Percentiles rank a stretch among this genome's conserved stretches.
Evolutionary conservation across 2,113 vertebrate species (phyloP).

Genomic region (Illadopsis cleaveri): DNA sequence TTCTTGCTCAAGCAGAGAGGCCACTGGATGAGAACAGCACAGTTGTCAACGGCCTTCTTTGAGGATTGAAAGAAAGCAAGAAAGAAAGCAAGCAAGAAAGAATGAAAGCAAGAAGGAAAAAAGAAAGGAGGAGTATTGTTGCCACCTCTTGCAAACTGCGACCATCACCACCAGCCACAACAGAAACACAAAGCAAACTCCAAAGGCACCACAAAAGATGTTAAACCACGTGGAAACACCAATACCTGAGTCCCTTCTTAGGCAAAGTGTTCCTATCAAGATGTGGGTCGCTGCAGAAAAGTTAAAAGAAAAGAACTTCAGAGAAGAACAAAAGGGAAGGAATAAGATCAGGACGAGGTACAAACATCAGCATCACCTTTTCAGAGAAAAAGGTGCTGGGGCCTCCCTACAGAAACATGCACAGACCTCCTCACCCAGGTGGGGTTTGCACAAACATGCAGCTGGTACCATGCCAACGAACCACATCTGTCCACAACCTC

Average conservation of each 20-base stretch:
- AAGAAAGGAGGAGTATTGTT: not conserved
- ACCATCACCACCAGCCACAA: slow-evolving; percentile 59
- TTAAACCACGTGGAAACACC: slow-evolving; percentile 67
- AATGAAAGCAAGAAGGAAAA: not conserved
- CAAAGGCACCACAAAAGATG: slow-evolving; percentile 70
- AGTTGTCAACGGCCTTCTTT: not conserved
- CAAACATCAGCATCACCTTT: slow-evolving; percentile 27
- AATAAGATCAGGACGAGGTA: not conserved
- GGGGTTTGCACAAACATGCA: slow-evolving; percentile 6
- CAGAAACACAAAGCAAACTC: slow-evolving; percentile 71
- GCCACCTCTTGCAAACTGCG: slow-evolving; percentile 62
- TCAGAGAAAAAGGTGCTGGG: slow-evolving; percentile 12
- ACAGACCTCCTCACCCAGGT: not conserved
- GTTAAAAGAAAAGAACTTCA: slow-evolving; percentile 88
- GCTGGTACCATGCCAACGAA: slow-evolving; percentile 35
- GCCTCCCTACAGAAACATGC: slow-evolving; percentile 62
- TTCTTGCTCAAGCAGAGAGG: slow-evolving; percentile 65
- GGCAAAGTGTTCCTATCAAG: slow-evolving; percentile 99
- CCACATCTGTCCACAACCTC: not conserved
- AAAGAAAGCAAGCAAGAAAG: not conserved
- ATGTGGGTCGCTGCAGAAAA: slow-evolving; percentile 89
- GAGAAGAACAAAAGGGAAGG: slow-evolving; percentile 65
- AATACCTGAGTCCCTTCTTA: slow-evolving; percentile 98
- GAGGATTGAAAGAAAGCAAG: not conserved
- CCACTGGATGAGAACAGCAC: slow-evolving; percentile 17